Percentiles rank a stretch among this genome's conserved stretches.
phyloP scores from a whole-genome alignment of 1,140 invertebrate genomes.

The Rhizoglyphus robini region DNA sequence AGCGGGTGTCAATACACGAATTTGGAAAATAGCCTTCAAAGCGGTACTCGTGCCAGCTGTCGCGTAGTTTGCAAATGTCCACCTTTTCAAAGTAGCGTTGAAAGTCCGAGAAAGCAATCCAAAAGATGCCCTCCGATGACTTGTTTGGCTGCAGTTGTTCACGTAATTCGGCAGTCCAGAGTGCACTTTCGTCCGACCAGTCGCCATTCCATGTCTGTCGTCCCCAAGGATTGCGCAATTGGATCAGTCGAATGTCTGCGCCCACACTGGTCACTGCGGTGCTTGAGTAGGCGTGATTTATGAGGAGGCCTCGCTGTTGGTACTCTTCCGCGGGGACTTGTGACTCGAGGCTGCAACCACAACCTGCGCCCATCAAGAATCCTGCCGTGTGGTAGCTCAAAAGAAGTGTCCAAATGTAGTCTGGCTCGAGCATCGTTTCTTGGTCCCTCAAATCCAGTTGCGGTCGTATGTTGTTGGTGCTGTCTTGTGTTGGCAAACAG shows the following conservation, averaged over 20 bases:
- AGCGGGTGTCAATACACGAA: slow-evolving; percentile 36
- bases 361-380: slow-evolving; percentile 11
- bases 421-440: not conserved
- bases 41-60: too few relatives aligned
- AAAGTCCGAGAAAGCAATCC: slow-evolving; percentile 38
- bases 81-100: too few relatives aligned
- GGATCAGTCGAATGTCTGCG: too few relatives aligned
- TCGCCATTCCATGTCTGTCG: too few relatives aligned
- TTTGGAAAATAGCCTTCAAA: too few relatives aligned
- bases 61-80: too few relatives aligned
- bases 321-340: not conserved
- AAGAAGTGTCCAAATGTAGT: slow-evolving; percentile 2
- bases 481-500: not conserved
- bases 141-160: not conserved
- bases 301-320: not conserved
- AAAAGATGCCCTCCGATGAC: not conserved
- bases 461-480: not conserved
- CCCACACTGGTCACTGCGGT: not conserved
- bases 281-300: slow-evolving; percentile 4
- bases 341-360: not conserved
- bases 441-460: not conserved
- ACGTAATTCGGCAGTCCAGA: not conserved
- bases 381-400: slow-evolving; percentile 7
- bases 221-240: slow-evolving; percentile 5
- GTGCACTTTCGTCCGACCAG: not conserved